Evolutionary conservation across 2,797 vertebrate species (phyloP).

Genomic region (Melanotaenia nigrans): DNA sequence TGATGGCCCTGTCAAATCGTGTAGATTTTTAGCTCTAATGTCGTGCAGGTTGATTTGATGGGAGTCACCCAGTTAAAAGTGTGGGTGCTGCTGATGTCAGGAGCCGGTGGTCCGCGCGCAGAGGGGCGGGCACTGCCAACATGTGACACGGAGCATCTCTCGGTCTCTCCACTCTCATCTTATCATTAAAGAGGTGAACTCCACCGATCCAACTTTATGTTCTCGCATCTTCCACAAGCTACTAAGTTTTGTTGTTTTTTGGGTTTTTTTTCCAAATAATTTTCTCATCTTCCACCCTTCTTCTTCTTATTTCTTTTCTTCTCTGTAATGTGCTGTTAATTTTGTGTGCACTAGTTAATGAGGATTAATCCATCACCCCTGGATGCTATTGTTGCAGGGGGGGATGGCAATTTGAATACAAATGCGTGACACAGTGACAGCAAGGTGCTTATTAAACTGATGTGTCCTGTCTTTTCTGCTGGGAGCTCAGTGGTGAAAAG

Average conservation of each 20-base stretch:
- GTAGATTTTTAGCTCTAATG: background rate
- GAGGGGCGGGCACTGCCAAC: constrained; percentile 87
- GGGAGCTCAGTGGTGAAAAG: constrained; percentile 84
- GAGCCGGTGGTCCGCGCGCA: constrained; percentile 87
- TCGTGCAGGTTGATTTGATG: constrained; percentile 65
- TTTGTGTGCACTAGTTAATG: constrained; percentile 89
- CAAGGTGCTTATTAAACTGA: constrained; percentile 94
- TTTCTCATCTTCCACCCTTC: background rate
- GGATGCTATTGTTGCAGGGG: constrained; percentile 90
- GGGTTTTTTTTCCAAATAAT: too few species aligned
- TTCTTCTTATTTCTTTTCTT: constrained; percentile 69
- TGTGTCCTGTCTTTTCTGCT: constrained; percentile 87
- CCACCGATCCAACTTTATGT: constrained; percentile 50
- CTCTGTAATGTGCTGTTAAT: constrained; percentile 87
- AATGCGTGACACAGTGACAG: constrained; percentile 89
- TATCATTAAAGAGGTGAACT: constrained; percentile 84
- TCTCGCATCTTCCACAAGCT: constrained; percentile 24
- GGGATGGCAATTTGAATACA: constrained; percentile 92
- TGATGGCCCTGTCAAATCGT: background rate
- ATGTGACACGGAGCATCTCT: constrained; percentile 88
- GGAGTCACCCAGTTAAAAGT: constrained; percentile 87
- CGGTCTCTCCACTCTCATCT: constrained; percentile 84
- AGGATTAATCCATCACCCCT: constrained; percentile 93
- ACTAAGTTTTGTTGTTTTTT: background rate
- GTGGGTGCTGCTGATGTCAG: constrained; percentile 90